These are phyloP conservation scores for Hemichromis elongatus DNA, from an alignment of 2,113 vertebrate species.

Conservation along the genomic window DNA sequence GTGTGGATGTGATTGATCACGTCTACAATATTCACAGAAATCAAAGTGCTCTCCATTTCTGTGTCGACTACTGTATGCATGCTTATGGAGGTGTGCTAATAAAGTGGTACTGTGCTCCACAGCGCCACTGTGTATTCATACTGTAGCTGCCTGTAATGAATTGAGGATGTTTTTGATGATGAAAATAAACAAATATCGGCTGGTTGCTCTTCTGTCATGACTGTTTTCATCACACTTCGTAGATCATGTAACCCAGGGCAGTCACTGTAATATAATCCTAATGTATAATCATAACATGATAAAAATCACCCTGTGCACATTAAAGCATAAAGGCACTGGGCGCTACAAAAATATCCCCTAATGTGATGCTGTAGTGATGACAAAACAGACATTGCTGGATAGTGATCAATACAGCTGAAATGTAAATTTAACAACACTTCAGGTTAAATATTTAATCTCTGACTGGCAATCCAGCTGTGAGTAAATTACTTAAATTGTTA, in stretches of 20 bases:
- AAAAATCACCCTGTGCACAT: neutral
- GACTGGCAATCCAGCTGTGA: neutral
- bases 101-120: conserved; percentile 16
- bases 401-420: neutral
- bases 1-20: neutral
- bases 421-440: neutral
- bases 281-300: neutral
- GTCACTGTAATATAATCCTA: neutral
- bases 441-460: neutral
- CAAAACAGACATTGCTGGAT: neutral
- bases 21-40: neutral
- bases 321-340: neutral
- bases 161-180: neutral
- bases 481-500: neutral
- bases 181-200: conserved; percentile 7
- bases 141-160: conserved; percentile 7
- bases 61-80: conserved; percentile 18
- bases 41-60: neutral
- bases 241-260: neutral
- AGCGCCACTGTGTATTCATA: neutral
- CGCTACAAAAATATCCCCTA: neutral
- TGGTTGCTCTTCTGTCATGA: neutral
- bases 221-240: neutral
- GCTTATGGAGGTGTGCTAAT: neutral
- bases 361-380: neutral